phyloP scores from a whole-genome alignment of 2,888 invertebrate genomes.

The Neoitamus cyanurus region DNA sequence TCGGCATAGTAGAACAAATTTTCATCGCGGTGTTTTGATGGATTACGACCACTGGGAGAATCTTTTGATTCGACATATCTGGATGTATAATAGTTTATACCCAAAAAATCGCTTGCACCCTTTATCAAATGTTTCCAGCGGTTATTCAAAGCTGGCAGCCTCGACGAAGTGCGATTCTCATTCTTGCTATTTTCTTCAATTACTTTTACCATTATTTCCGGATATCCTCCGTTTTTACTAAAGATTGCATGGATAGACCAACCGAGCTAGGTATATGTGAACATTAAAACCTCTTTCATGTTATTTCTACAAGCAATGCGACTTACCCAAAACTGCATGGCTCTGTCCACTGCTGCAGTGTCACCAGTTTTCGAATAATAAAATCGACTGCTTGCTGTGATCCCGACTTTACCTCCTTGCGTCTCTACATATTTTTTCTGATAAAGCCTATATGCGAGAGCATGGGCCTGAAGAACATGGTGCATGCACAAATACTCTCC shows the following conservation, averaged over 20 bases:
- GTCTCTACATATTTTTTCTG: conserved; percentile 61
- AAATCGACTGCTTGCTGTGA: conserved; percentile 57
- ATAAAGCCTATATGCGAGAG: conserved; percentile 66
- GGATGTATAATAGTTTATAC: conserved; percentile 60
- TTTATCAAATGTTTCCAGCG: conserved; percentile 54
- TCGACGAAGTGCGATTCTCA: conserved; percentile 59
- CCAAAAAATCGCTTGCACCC: conserved; percentile 59
- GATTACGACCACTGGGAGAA: conserved; percentile 59
- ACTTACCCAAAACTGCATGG: conserved; percentile 58
- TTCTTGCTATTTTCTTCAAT: conserved; percentile 59
- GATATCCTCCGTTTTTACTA: conserved; percentile 60
- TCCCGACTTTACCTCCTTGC: conserved; percentile 59
- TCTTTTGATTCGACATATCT: conserved; percentile 54
- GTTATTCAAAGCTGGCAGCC: conserved; percentile 55
- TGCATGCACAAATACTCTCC: conserved; percentile 69
- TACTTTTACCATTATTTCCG: conserved; percentile 58
- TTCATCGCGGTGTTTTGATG: conserved; percentile 70
- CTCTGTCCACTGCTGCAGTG: conserved; percentile 55
- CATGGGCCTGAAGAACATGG: conserved; percentile 69
- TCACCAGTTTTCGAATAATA: conserved; percentile 56
- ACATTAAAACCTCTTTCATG: not conserved
- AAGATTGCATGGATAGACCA: conserved; percentile 62
- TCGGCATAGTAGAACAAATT: conserved; percentile 55
- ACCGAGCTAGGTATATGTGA: conserved; percentile 59
- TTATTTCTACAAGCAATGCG: not conserved